Base-by-base conservation (phyloP, 1,140 invertebrate genomes). In the Micrasema longulum region DNA sequence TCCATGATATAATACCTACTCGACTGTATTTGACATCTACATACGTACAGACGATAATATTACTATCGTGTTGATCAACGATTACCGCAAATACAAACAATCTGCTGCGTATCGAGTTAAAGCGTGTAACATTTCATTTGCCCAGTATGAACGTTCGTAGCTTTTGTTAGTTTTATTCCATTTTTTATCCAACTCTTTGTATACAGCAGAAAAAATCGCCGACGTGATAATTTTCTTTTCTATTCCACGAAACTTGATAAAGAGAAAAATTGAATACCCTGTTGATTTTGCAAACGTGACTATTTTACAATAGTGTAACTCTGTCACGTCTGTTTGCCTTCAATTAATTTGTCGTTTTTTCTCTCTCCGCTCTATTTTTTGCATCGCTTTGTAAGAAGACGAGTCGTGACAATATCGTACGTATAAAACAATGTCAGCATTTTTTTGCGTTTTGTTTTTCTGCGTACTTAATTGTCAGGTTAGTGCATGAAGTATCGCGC, bases 401-500 rank as follows among this genome's bases (percentile, higher is more conserved):
- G 41, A n/a, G 41, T 16, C 14, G 41, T 45, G 41, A 45, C 11
- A 45, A 45, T n/a, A 5, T n/a, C 14, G 11, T 6, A 12, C 14
- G 11, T 45, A 45, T 45, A 16, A 45, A 45, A 45, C 11, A 45
- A 31, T 52, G 48, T 47, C 43, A 47, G 43, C 43, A 14, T 47
- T 47, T 47, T 41, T 47, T 47, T 47, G n/a, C n/a, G 7, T 31
- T 7, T 2, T 4, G 7, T 31, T 31, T 31, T 4, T 31, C 26
- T 31, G 7, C 7, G 26, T 31, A 31, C n/a, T n/a, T 47, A 2
- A 31, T 31, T 31, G 26, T 7, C 26, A 31, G 6, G 16, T 52
- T 22, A 52, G 48, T 52, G 26, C 20, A 22, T 23, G 11, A 23
- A 1, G 10, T 4, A 22, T 22, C 48, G 48, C 48, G 2, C 48